A percentile compares a stretch with the other conserved stretches of the same genome.
These are phyloP conservation scores for Speoplatyrhinus poulsoni DNA, from an alignment of 2,113 vertebrate genomes.

Conservation along the genomic window DNA sequence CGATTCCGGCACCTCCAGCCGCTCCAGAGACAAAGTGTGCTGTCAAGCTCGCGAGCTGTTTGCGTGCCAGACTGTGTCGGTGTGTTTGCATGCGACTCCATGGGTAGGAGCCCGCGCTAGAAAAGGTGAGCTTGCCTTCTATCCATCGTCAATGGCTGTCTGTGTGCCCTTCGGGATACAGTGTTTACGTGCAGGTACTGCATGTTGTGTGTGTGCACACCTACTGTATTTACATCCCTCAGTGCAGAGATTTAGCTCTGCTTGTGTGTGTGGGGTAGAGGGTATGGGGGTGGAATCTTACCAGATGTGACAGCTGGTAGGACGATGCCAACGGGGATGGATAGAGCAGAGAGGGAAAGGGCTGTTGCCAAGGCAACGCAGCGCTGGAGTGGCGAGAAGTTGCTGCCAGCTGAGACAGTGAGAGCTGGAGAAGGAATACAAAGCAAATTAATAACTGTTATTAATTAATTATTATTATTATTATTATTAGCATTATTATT, in stretches of 20 bases:
- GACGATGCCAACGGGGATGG: constrained; percentile 71
- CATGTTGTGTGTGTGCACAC: not conserved
- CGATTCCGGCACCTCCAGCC: constrained; percentile 22
- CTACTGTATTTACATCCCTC: too few species aligned
- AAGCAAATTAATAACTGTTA: constrained; percentile 24
- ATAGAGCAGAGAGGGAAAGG: constrained; percentile 67
- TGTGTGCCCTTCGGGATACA: constrained; percentile 1
- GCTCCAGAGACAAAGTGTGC: constrained; percentile 22
- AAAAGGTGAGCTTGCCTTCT: constrained; percentile 29
- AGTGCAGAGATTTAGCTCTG: constrained; percentile 13
- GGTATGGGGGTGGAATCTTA: constrained; percentile 72
- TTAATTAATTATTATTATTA: constrained; percentile 51
- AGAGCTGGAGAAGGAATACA: constrained; percentile 76
- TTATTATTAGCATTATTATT: constrained; percentile 32
- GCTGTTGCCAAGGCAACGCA: constrained; percentile 55
- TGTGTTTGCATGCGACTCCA: not conserved
- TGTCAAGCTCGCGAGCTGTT: not conserved
- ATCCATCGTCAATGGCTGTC: constrained; percentile 24
- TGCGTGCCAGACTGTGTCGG: constrained; percentile 9
- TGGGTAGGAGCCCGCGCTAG: not conserved
- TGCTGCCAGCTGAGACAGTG: constrained; percentile 84
- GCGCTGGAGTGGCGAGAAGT: constrained; percentile 64
- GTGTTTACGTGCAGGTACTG: constrained; percentile 1
- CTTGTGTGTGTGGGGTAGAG: constrained; percentile 14
- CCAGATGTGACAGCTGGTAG: constrained; percentile 75